Evolutionary conservation across 2,797 vertebrate genomes (phyloP).

Genomic region (Parotocinclus haroldoi): DNA sequence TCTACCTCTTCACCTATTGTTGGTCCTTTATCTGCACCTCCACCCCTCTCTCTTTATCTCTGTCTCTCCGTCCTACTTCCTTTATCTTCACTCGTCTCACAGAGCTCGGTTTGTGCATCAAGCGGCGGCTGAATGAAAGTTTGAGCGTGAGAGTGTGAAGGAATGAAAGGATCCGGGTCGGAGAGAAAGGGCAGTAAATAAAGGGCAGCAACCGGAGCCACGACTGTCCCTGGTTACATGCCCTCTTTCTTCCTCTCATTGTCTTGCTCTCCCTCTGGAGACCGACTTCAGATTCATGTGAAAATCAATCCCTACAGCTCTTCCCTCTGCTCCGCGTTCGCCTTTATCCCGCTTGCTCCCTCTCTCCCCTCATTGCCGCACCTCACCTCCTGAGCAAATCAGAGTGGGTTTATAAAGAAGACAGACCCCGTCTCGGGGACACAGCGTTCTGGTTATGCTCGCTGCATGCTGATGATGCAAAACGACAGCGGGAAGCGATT

Average conservation of each 20-base stretch:
- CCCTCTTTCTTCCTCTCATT: conserved; percentile 43
- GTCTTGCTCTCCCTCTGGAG: conserved; percentile 51
- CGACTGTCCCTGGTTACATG: conserved; percentile 54
- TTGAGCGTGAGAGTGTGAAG: conserved; percentile 47
- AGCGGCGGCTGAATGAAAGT: conserved; percentile 47
- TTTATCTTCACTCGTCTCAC: conserved; percentile 15
- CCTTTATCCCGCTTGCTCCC: conserved; percentile 17
- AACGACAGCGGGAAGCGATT: conserved; percentile 10
- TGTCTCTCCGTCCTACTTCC: not conserved
- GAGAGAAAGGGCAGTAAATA: conserved; percentile 35
- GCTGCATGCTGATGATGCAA: conserved; percentile 2
- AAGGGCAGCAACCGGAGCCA: conserved; percentile 52
- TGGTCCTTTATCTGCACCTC: not conserved
- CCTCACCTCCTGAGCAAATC: conserved; percentile 28
- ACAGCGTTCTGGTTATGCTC: conserved; percentile 9
- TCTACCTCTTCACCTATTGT: not conserved
- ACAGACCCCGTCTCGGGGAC: not conserved
- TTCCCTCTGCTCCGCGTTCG: conserved; percentile 35
- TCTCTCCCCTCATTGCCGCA: conserved; percentile 6
- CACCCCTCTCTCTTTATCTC: not conserved
- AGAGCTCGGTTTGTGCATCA: conserved; percentile 49
- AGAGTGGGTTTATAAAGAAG: conserved; percentile 17
- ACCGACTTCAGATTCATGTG: conserved; percentile 61
- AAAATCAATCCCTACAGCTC: conserved; percentile 68
- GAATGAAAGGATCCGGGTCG: conserved; percentile 23